Evolutionary conservation across 1,140 invertebrate species (phyloP), one percentile per base, ranked within the genome.

Genomic region (Drosophila santomea): DNA sequence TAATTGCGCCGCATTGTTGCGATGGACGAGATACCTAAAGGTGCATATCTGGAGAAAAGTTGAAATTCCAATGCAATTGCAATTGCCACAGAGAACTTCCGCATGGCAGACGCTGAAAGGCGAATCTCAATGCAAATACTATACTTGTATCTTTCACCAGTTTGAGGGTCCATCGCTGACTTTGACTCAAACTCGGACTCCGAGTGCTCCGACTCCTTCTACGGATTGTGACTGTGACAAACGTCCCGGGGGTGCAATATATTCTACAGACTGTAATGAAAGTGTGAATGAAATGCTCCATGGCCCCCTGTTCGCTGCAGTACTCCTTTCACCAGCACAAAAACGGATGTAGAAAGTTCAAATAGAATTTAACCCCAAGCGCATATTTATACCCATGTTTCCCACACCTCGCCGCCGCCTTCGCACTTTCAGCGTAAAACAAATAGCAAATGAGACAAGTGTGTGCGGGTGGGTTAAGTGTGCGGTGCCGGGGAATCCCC

Each of bases 301-400:
- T 64, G 54, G 7, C 23, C 20, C 20, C 23, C 32, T 2, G 32
- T 32, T 32, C 32, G 32, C 8, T 39, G 38, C 32, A 28, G n/a
- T 10, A 64, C 56, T 41, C 78, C 28, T 15, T 50, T 76, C 39
- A 54, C 58, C 61, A 62, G 41, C 55, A 66, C 55, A 58, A 55
- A 72, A 72, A 67, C 67, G 52, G 56, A 78, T 74, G 77, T 66
- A 59, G 67, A 88, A 78, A 90, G 76, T 81, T 84, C 78, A 89
- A 84, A 84, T 80, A 85, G 77, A 90, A 81, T 80, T 80, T 78
- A 84, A 80, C 80, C 85, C 80, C 85, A 78, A 84, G 84, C 77
- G 85, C 77, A 83, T 84, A 80, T 80, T 89, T 84, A 84, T 74
- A 74, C 58, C 58, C 81, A 76, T 75, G 75, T 64, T 68, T 56